A percentile compares a stretch with the other conserved stretches of the same genome.
Evolutionary conservation across 2,113 vertebrate species (phyloP).

Genomic region (Rhinogobius similis): DNA sequence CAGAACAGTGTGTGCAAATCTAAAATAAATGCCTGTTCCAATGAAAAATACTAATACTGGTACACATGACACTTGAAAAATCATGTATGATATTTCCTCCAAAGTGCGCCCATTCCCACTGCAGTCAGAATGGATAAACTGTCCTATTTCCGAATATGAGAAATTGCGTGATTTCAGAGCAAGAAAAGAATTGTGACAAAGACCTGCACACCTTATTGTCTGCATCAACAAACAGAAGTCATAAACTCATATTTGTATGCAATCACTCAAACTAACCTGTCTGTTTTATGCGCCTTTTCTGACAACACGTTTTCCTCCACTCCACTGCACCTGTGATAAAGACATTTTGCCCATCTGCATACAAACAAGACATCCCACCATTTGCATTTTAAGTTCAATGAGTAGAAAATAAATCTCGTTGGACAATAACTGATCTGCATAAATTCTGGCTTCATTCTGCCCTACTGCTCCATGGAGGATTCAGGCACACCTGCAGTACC

Average conservation of each 20-base stretch:
- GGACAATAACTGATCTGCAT: constrained; percentile 33
- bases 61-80: not conserved
- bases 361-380: constrained; percentile 40
- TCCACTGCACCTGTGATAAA: constrained; percentile 32
- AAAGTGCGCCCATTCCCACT: too few species aligned
- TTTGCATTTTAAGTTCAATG: constrained; percentile 46
- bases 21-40: too few species aligned
- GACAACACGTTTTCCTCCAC: constrained; percentile 14
- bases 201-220: not conserved
- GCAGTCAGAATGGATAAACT: not conserved
- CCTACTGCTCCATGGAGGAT: constrained; percentile 5
- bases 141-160: not conserved
- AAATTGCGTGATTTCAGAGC: constrained; percentile 1
- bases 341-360: constrained; percentile 47
- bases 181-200: constrained; percentile 10
- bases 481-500: constrained; percentile 13
- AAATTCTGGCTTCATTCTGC: constrained; percentile 25
- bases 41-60: too few species aligned
- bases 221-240: not conserved
- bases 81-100: not conserved
- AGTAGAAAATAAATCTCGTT: constrained; percentile 37
- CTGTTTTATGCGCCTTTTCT: not conserved
- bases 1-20: too few species aligned
- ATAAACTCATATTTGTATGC: not conserved
- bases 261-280: not conserved